Percentiles rank a stretch among this genome's conserved stretches.
Evolutionary conservation across 2,113 vertebrate genomes (phyloP).

Genomic region (Acrocephalus arundinaceus): DNA sequence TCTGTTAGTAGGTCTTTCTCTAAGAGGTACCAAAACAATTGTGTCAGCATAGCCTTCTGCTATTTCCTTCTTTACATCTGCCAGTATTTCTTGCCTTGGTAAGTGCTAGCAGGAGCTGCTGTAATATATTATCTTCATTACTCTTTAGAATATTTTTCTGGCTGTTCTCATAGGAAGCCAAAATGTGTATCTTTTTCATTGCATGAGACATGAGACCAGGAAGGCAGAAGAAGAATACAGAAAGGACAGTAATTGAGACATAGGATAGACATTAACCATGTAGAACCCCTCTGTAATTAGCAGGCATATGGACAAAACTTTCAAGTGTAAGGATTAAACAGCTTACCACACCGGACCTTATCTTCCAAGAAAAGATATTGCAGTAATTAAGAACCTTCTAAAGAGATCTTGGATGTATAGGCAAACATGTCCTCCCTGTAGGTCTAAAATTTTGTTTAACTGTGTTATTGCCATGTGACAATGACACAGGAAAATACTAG

Average conservation of each 20-base stretch:
- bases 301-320: neutral
- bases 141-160: neutral
- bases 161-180: neutral
- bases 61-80: neutral
- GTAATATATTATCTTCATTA: neutral
- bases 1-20: neutral
- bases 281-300: neutral
- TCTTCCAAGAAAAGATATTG: neutral
- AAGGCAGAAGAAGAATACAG: neutral
- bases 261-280: neutral
- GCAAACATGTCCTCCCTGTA: neutral
- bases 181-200: neutral
- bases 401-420: neutral
- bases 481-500: neutral
- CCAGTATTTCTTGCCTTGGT: neutral
- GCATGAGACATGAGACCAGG: accelerated
- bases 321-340: neutral
- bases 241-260: neutral
- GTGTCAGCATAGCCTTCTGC: neutral
- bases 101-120: neutral
- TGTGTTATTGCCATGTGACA: neutral
- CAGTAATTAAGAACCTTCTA: neutral
- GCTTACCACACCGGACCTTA: neutral
- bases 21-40: neutral
- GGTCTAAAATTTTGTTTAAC: neutral